Percentiles rank a stretch among this genome's conserved stretches.
Conservation (phyloP, 2,113 vertebrate genomes). For the Microcebus griseorufus region DNA sequence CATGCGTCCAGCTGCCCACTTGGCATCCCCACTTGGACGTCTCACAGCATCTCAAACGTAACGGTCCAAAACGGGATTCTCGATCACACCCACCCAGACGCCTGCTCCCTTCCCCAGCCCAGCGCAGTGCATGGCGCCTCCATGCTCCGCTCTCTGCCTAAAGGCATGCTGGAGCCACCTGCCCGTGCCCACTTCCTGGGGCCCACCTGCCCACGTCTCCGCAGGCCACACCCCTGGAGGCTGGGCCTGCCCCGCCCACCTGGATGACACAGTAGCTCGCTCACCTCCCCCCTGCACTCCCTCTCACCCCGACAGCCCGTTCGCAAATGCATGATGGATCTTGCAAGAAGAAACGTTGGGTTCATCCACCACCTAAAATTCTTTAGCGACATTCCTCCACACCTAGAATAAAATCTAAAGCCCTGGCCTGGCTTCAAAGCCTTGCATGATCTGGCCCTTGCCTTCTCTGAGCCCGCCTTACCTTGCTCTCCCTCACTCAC, state of each 20-base stretch:
- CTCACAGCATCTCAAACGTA: constrained; percentile 1
- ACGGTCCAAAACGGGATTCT: constrained; percentile 28
- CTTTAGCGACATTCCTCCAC: not conserved
- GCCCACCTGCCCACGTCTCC: not conserved
- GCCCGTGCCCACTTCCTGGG: not conserved
- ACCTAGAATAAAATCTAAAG: not conserved
- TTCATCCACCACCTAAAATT: not conserved
- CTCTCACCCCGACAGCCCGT: not conserved
- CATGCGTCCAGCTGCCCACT: constrained; percentile 32
- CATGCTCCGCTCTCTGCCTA: not conserved
- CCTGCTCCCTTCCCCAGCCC: not conserved
- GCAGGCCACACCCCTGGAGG: not conserved
- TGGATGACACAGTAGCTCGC: not conserved
- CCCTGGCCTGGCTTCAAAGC: not conserved
- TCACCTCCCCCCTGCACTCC: not conserved
- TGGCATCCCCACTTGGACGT: not conserved
- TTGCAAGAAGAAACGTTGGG: not conserved
- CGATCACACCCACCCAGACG: not conserved
- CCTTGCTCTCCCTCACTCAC: not conserved
- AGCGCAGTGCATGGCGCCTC: not conserved
- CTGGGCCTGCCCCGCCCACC: fast-evolving
- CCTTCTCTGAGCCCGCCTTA: not conserved
- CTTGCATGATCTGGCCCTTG: not conserved
- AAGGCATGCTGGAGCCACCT: not conserved
- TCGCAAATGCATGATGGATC: not conserved